These are phyloP conservation scores for Tauraco erythrolophus DNA, from an alignment of 2,113 vertebrate genomes.

Conservation along the genomic window DNA sequence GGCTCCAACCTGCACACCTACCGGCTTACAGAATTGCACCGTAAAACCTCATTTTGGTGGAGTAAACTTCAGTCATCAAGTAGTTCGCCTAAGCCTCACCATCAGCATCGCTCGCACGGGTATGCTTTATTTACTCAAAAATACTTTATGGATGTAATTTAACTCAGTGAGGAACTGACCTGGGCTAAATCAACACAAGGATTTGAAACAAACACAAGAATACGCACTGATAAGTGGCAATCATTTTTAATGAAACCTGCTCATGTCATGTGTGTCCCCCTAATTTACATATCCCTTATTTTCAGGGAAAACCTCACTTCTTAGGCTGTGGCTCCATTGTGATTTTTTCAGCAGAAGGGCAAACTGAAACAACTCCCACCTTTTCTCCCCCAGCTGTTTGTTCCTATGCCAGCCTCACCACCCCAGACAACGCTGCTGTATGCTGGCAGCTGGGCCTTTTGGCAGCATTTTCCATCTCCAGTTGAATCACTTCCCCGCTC, in stretches of 20 bases:
- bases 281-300: not conserved
- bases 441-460: not conserved
- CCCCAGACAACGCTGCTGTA: not conserved
- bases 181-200: not conserved
- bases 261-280: no score
- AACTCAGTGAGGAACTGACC: not conserved
- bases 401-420: not conserved
- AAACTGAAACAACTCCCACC: not conserved
- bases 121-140: not conserved
- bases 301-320: not conserved
- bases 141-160: not conserved
- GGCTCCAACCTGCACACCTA: not conserved
- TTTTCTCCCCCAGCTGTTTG: not conserved
- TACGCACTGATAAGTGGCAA: not conserved
- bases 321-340: not conserved
- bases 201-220: not conserved
- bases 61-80: not conserved
- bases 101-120: fast-evolving
- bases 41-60: not conserved
- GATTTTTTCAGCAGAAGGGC: not conserved
- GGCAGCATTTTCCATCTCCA: not conserved
- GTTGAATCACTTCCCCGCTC: not conserved
- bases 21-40: not conserved
- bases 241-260: not conserved
- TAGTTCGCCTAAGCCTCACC: not conserved